Base-by-base conservation (phyloP, 2,888 invertebrate genomes). In the Apamea monoglypha region DNA sequence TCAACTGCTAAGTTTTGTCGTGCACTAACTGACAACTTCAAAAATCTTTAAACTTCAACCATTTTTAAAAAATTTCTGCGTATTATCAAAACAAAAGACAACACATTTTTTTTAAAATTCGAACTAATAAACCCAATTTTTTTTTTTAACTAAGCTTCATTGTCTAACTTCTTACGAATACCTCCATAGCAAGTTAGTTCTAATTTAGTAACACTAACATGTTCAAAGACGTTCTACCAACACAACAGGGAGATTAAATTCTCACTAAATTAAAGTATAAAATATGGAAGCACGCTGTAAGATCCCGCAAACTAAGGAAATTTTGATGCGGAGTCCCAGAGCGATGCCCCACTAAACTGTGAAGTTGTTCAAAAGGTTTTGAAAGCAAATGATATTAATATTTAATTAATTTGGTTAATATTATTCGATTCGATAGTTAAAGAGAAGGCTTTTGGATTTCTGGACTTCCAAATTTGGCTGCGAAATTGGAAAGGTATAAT, bases 331-430 rank as follows among this genome's bases (percentile, higher is more conserved):
- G 25, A 32, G 53, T 40, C 56, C 67, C 75, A 47, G 32, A 29
- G 63, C 36, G 25, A 53, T 29, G 44, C 1, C 6, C 21, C 16
- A 36, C 14, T 68, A 36, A 67, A 80, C 50, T 44, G 14, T 16
- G 1, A 53, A 44, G 2, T 44, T 21, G 47, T 40, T 70, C 12
- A 53, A 44, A 5, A 63, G 71, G 25, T 53, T 53, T 63, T 53
- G 5, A 44, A 80, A 80, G 69, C 61, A 80, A 69, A 70, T 59
- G 0, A 50, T 59, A 68, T 61, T 50, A 29, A 68, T 53, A 80
- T 70, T 80, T 50, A 70, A 12, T 36, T 56, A 18, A 56, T 56
- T 66, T 53, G 14, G 0, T 32, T 14, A 3, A 14, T 36, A 47
- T 47, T 8, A 32, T 40, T 44, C 4, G 1, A 32, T 40, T 44